Conservation (phyloP, 2,113 vertebrate species). For the Toxostoma redivivum region DNA sequence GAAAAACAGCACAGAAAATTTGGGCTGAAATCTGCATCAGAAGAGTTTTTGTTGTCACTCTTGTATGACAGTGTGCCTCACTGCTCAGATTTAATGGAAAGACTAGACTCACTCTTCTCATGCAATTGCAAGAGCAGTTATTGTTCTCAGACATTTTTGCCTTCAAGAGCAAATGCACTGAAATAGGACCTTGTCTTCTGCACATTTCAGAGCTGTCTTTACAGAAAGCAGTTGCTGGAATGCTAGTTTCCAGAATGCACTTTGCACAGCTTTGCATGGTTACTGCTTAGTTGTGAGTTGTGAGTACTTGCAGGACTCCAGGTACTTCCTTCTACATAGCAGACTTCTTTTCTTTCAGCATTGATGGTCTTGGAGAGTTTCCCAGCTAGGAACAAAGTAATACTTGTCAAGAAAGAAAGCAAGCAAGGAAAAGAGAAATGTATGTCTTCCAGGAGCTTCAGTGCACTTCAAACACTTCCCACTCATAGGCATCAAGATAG, state of each 20-base stretch:
- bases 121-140: background rate
- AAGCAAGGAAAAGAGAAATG: background rate
- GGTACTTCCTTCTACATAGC: background rate
- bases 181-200: background rate
- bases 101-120: background rate
- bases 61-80: fast-evolving
- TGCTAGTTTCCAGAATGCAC: background rate
- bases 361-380: background rate
- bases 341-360: background rate
- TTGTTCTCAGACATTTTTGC: background rate
- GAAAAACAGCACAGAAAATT: background rate
- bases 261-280: background rate
- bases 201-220: background rate
- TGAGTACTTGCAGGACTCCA: background rate
- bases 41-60: background rate
- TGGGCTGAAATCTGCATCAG: background rate
- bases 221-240: background rate
- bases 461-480: background rate
- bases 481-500: fast-evolving
- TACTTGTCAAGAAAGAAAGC: background rate
- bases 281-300: background rate
- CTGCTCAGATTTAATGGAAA: background rate
- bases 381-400: background rate
- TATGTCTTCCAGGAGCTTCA: background rate
- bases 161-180: background rate